A percentile compares a stretch with the other conserved stretches of the same genome.
phyloP scores from a whole-genome alignment of 2,113 vertebrate genomes.

The Melanerpes aurifrons region DNA sequence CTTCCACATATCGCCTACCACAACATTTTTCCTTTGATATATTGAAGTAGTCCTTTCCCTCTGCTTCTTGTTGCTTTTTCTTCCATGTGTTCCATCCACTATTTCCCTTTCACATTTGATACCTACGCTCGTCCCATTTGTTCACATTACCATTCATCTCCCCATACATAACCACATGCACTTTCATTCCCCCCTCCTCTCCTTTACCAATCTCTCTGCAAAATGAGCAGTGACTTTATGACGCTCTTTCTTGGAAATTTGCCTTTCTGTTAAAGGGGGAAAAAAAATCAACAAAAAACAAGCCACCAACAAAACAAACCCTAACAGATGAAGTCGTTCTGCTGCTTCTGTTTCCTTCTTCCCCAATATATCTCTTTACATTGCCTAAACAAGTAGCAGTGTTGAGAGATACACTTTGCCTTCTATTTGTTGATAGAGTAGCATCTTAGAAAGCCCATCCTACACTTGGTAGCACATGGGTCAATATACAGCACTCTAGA shows the following conservation, averaged over 20 bases:
- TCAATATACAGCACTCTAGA: background rate
- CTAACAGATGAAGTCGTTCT: background rate
- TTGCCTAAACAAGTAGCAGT: background rate
- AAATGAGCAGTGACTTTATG: conserved; percentile 5
- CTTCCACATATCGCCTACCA: background rate
- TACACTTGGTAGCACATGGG: background rate
- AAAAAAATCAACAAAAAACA: too few relatives aligned
- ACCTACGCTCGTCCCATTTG: background rate
- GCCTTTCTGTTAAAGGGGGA: background rate
- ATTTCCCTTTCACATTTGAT: background rate
- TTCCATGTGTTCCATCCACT: background rate
- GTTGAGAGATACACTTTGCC: background rate
- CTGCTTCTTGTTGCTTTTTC: background rate
- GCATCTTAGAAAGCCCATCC: background rate
- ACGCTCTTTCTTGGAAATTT: background rate
- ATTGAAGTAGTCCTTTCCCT: background rate
- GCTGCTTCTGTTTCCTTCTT: background rate
- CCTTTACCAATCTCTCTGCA: background rate
- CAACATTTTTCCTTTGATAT: background rate
- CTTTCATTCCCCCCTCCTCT: fast-evolving
- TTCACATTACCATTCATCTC: background rate
- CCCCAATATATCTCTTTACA: background rate
- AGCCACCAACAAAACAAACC: background rate
- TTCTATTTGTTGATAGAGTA: background rate
- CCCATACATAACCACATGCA: background rate